phyloP scores from a whole-genome alignment of 92 coral and sea anemone genomes.

The Galaxea fascicularis region DNA sequence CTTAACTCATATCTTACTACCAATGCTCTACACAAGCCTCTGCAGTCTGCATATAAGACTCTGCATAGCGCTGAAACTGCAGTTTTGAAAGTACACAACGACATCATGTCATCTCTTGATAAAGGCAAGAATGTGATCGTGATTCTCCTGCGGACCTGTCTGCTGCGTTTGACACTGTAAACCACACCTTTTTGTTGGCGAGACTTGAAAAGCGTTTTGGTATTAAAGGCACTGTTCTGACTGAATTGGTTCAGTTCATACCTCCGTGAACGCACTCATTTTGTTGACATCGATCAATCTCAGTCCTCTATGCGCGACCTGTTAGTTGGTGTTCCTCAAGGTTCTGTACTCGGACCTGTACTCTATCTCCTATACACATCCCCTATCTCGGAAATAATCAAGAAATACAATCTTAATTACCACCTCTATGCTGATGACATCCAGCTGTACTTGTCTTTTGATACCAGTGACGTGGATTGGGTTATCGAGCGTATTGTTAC shows the following conservation, averaged over 20 bases:
- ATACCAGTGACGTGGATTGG: not conserved
- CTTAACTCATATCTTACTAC: slow-evolving; percentile 22
- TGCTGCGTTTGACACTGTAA: too few species aligned
- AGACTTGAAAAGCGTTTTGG: too few species aligned
- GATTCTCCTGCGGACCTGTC: slow-evolving; percentile 32
- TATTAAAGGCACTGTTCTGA: too few species aligned
- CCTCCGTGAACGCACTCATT: slow-evolving; percentile 41
- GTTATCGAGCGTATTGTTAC: not conserved
- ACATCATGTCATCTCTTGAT: slow-evolving; percentile 15
- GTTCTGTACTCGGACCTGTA: too few species aligned
- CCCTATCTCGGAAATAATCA: slow-evolving; percentile 31
- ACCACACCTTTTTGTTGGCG: too few species aligned
- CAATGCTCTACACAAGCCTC: slow-evolving; percentile 23
- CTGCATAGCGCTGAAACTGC: slow-evolving; percentile 60
- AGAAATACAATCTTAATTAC: slow-evolving; percentile 28
- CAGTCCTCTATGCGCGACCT: slow-evolving; percentile 45
- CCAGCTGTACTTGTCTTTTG: slow-evolving; percentile 20
- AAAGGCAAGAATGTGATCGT: slow-evolving; percentile 12
- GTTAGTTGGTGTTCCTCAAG: too few species aligned
- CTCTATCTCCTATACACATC: slow-evolving; percentile 47
- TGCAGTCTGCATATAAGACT: slow-evolving; percentile 51
- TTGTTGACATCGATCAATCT: slow-evolving; percentile 38
- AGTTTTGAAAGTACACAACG: slow-evolving; percentile 37
- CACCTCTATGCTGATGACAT: too few species aligned
- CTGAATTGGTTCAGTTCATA: slow-evolving; percentile 36